Evolutionary conservation across 2,797 vertebrate genomes (phyloP).

Genomic region (Scleropages formosus): DNA sequence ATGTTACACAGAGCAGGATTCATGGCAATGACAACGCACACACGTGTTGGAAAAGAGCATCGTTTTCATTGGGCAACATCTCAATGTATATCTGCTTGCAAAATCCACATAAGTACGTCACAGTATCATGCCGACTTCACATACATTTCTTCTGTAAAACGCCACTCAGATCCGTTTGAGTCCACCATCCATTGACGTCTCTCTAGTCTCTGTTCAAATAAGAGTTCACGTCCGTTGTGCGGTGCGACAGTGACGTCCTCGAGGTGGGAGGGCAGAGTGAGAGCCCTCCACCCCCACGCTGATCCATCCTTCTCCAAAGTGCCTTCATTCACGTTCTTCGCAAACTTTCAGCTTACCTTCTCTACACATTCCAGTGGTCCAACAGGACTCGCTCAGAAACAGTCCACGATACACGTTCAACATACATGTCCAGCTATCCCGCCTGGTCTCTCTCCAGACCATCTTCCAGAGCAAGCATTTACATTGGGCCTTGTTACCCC

Average conservation of each 20-base stretch:
- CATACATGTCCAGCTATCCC: too few species aligned
- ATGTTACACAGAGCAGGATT: neutral
- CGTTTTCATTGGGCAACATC: constrained; percentile 59
- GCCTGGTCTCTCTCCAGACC: constrained; percentile 17
- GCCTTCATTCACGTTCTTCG: constrained; percentile 30
- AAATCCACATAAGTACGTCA: constrained; percentile 41
- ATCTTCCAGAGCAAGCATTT: constrained; percentile 47
- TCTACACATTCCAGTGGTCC: constrained; percentile 39
- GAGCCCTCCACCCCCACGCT: neutral
- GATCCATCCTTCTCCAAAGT: constrained; percentile 25
- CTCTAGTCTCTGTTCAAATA: constrained; percentile 35
- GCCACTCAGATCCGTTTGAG: constrained; percentile 44
- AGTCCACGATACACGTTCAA: neutral
- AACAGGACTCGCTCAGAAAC: constrained; percentile 10
- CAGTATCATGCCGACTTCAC: neutral
- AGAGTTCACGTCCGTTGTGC: constrained; percentile 25
- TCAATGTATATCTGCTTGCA: constrained; percentile 64
- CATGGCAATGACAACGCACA: neutral
- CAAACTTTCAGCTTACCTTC: constrained; percentile 57
- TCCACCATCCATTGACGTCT: constrained; percentile 10
- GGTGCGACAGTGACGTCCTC: neutral
- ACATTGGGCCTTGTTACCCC: constrained; percentile 33
- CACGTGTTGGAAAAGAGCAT: constrained; percentile 60
- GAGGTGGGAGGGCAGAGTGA: neutral
- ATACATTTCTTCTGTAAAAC: neutral